phyloP scores from a whole-genome alignment of 2,113 vertebrate genomes.

The Anguilla japonica region DNA sequence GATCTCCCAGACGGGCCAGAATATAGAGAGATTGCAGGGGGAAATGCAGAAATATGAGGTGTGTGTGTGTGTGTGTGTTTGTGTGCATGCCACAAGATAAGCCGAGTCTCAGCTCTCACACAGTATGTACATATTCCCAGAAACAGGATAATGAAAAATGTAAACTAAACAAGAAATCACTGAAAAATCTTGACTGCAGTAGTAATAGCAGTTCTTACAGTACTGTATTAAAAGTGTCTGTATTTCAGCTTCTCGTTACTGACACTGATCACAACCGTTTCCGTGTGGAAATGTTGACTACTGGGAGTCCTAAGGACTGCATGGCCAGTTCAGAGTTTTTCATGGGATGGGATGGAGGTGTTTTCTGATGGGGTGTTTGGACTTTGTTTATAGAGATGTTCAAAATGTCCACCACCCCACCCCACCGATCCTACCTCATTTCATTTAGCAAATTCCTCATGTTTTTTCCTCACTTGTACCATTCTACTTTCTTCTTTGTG shows the following conservation, averaged over 20 bases:
- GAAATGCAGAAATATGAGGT: conserved; percentile 86
- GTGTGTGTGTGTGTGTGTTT: conserved; percentile 13
- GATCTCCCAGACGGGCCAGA: conserved; percentile 80
- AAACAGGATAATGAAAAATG: too few species aligned
- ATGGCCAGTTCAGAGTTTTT: neutral
- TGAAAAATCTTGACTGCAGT: too few species aligned
- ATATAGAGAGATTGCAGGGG: conserved; percentile 77
- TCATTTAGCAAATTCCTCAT: neutral
- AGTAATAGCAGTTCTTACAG: too few species aligned
- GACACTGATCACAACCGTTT: neutral
- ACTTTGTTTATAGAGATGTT: neutral
- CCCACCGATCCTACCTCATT: neutral
- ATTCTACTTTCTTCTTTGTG: neutral
- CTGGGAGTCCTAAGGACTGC: neutral
- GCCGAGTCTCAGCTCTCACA: conserved; percentile 3
- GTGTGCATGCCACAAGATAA: too few species aligned
- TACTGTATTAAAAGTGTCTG: too few species aligned
- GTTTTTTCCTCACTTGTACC: neutral
- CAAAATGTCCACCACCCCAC: neutral
- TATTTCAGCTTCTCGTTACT: neutral
- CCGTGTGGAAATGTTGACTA: neutral
- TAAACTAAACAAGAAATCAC: too few species aligned
- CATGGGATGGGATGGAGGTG: too few species aligned
- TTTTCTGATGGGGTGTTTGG: too few species aligned
- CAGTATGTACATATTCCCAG: too few species aligned